These are phyloP conservation scores for Discoglossus pictus DNA, from an alignment of 2,797 vertebrate genomes.

Conservation along the genomic window DNA sequence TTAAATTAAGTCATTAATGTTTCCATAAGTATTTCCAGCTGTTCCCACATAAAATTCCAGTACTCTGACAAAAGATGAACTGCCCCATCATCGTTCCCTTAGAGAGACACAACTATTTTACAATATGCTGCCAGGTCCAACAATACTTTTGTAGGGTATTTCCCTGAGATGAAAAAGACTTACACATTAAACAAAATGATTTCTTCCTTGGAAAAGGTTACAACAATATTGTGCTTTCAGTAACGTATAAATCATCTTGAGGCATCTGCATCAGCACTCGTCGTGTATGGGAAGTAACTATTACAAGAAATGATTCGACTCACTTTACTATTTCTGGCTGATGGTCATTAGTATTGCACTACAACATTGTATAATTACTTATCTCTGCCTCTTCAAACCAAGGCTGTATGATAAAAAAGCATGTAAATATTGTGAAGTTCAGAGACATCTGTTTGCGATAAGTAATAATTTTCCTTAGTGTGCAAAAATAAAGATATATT, in stretches of 20 bases:
- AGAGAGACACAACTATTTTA: background rate
- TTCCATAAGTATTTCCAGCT: no score
- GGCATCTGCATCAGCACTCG: slow-evolving; percentile 55
- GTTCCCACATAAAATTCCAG: no score
- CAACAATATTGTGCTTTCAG: slow-evolving; percentile 72
- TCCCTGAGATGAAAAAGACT: background rate
- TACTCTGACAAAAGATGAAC: background rate
- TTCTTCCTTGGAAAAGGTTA: slow-evolving; percentile 69
- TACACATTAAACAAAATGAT: slow-evolving; percentile 23
- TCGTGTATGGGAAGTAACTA: slow-evolving; percentile 57
- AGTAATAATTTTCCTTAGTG: no score
- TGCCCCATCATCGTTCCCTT: background rate
- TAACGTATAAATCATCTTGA: slow-evolving; percentile 58
- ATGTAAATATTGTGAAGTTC: no score
- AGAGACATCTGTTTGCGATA: no score
- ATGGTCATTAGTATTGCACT: slow-evolving; percentile 42
- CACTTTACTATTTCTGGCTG: slow-evolving; percentile 59
- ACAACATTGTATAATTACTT: no score
- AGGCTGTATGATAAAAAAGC: no score
- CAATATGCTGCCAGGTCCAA: background rate
- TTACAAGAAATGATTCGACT: slow-evolving; percentile 69
- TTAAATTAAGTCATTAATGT: no score
- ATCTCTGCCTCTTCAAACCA: no score
- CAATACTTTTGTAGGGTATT: background rate
- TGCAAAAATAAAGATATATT: no score